These are phyloP conservation scores for Melinaea marsaeus DNA, from an alignment of 2,888 invertebrate genomes.

Conservation along the genomic window DNA sequence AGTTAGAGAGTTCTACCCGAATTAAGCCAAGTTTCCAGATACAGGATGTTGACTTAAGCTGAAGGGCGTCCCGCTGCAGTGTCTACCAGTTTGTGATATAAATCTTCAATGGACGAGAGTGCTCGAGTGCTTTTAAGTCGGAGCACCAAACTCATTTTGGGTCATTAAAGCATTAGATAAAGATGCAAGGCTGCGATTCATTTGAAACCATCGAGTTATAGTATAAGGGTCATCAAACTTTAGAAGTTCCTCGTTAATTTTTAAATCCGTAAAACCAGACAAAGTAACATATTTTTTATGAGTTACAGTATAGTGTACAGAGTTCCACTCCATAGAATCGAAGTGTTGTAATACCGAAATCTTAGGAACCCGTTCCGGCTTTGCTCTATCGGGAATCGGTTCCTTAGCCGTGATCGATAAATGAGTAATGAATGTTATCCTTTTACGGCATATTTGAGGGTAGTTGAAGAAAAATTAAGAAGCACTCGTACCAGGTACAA, in stretches of 20 bases:
- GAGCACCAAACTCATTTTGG: not conserved
- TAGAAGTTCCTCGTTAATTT: slow-evolving; percentile 27
- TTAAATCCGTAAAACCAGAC: slow-evolving; percentile 27
- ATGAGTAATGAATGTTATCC: slow-evolving; percentile 14
- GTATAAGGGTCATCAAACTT: slow-evolving; percentile 16
- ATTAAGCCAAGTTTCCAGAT: slow-evolving; percentile 28
- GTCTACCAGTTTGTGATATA: too few relatives aligned
- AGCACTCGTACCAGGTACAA: too few relatives aligned
- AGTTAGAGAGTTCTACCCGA: slow-evolving; percentile 24
- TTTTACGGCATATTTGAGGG: not conserved
- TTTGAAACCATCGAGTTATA: not conserved
- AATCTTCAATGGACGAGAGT: too few relatives aligned
- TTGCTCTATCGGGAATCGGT: slow-evolving; percentile 11
- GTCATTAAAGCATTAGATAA: not conserved
- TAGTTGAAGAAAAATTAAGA: not conserved
- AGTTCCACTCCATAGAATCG: slow-evolving; percentile 24
- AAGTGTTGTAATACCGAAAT: slow-evolving; percentile 18
- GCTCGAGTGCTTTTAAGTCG: too few relatives aligned
- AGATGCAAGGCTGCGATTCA: too few relatives aligned
- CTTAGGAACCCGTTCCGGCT: slow-evolving; percentile 19
- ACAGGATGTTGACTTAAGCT: slow-evolving; percentile 20
- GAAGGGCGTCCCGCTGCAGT: not conserved
- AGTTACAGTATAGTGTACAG: slow-evolving; percentile 21
- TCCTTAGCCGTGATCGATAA: slow-evolving; percentile 14
- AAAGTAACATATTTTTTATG: slow-evolving; percentile 27